phyloP scores from a whole-genome alignment of 1,140 invertebrate genomes.

The Eriosoma lanigerum region DNA sequence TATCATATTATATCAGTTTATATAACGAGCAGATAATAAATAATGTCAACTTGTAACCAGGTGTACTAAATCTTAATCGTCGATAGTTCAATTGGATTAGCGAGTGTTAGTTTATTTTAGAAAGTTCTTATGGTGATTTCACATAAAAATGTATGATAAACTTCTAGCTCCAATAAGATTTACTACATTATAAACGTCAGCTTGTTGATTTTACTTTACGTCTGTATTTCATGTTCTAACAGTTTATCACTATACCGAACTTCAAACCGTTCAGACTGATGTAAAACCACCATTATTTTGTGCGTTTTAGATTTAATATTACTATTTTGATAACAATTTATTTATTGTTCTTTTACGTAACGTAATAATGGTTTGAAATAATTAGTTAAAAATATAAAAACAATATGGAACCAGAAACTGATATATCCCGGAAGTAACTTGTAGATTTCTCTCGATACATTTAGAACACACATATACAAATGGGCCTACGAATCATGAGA shows the following conservation, averaged over 20 bases:
- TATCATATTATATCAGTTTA: too few species aligned
- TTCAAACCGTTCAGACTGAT: not conserved
- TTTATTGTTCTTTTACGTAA: not conserved
- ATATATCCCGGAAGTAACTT: slow-evolving; percentile 40
- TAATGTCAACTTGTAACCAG: not conserved
- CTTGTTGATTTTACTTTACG: slow-evolving; percentile 6
- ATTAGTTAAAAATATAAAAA: not conserved
- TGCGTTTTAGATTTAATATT: not conserved
- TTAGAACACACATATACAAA: slow-evolving; percentile 32
- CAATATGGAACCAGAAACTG: slow-evolving; percentile 28
- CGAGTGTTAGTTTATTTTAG: slow-evolving; percentile 19
- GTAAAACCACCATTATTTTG: not conserved
- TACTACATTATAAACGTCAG: not conserved
- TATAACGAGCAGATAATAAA: too few species aligned
- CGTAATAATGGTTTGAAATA: not conserved
- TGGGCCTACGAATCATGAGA: slow-evolving; percentile 51
- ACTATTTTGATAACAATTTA: not conserved
- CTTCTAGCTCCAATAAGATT: not conserved
- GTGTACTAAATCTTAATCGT: not conserved
- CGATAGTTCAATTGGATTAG: not conserved
- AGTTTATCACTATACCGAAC: not conserved
- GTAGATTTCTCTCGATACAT: slow-evolving; percentile 44
- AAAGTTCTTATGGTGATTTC: slow-evolving; percentile 40
- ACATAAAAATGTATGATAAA: slow-evolving; percentile 1
- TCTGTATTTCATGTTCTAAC: slow-evolving; percentile 10